Conservation (phyloP, 1,140 invertebrate genomes). For the Procambarus clarkii region DNA sequence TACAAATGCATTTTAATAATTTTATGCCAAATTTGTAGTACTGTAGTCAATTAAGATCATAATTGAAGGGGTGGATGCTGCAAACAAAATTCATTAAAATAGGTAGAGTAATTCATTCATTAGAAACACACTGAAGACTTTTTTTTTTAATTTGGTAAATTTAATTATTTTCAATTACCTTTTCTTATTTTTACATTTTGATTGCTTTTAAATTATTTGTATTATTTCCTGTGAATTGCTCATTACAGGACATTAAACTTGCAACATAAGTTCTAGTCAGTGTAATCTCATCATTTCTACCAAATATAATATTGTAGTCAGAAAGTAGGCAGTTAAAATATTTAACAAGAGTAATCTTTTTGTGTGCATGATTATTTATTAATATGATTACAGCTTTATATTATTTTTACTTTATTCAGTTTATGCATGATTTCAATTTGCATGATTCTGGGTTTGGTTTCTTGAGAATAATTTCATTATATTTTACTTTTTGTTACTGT, state of each 20-base stretch:
- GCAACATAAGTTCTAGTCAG: slow-evolving; percentile 15
- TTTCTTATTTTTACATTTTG: neutral
- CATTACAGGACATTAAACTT: neutral
- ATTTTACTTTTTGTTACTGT: neutral
- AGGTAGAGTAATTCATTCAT: neutral
- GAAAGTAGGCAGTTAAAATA: too few species aligned
- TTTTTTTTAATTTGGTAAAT: neutral
- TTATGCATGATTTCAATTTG: neutral
- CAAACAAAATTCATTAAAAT: neutral
- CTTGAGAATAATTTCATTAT: neutral
- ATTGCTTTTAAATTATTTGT: neutral
- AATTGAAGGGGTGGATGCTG: neutral
- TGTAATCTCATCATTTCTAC: neutral
- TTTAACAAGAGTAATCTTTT: neutral
- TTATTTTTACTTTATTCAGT: neutral
- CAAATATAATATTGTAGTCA: too few species aligned
- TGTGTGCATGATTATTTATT: neutral
- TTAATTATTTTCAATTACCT: neutral
- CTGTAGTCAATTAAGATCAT: neutral
- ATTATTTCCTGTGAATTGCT: neutral
- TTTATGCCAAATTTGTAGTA: neutral
- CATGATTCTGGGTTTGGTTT: slow-evolving; percentile 1
- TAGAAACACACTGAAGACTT: neutral
- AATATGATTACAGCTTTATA: neutral
- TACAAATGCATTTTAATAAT: neutral